Conservation (phyloP, 1,140 invertebrate genomes). For the Belonocnema kinseyi region DNA sequence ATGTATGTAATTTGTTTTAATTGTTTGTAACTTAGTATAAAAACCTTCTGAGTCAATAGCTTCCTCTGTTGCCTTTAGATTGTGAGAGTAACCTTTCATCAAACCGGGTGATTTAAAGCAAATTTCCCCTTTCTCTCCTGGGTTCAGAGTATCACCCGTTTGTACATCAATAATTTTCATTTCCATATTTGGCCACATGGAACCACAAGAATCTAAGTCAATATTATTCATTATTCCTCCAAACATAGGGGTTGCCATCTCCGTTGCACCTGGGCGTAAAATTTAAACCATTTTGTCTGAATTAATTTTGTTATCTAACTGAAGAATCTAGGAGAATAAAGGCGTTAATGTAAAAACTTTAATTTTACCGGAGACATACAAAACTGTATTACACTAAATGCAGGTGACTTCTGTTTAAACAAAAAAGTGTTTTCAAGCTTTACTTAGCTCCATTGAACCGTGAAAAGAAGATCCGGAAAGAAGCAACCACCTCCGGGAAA, state of each 20-base stretch:
- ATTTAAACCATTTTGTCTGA: background rate
- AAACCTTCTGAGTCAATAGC: conserved; percentile 75
- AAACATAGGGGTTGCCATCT: conserved; percentile 46
- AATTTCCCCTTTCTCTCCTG: conserved; percentile 74
- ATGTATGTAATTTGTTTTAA: background rate
- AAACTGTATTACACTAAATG: background rate
- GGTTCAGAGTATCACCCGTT: conserved; percentile 63
- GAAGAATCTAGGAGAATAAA: background rate
- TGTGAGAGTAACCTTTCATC: conserved; percentile 73
- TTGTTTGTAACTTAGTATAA: conserved; percentile 50
- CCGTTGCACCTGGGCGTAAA: conserved; percentile 56
- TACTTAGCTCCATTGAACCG: too few relatives aligned
- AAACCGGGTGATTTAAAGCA: conserved; percentile 66
- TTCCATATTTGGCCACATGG: conserved; percentile 42
- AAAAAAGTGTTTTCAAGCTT: too few relatives aligned
- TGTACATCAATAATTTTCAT: conserved; percentile 67
- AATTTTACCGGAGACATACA: too few relatives aligned
- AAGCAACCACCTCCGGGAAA: too few relatives aligned
- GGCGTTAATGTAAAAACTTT: background rate
- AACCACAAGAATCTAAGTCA: conserved; percentile 48
- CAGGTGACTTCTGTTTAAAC: too few relatives aligned
- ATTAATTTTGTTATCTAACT: too few relatives aligned
- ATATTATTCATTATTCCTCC: background rate
- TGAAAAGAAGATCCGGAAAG: too few relatives aligned
- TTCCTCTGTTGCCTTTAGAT: conserved; percentile 77